Evolutionary conservation across 1,140 invertebrate species (phyloP).

Genomic region (Zaprionus gabonicus): DNA sequence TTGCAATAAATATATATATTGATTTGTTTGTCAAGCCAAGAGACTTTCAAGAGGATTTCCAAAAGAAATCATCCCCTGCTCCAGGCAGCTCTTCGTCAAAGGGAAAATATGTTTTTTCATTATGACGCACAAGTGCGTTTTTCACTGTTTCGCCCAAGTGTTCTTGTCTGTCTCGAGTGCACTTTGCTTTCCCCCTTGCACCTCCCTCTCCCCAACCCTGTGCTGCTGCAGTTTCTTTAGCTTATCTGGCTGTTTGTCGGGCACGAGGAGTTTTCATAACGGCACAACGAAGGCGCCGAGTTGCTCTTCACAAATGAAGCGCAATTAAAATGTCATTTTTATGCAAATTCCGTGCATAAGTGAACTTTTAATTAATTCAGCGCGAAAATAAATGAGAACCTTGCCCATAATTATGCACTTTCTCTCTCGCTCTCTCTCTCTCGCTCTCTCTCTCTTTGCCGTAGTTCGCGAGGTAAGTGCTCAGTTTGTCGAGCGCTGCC

Average conservation of each 20-base stretch:
- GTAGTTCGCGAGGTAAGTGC: slow-evolving; percentile 12
- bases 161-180: slow-evolving; percentile 74
- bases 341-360: slow-evolving; percentile 82
- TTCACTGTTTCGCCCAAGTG: slow-evolving; percentile 64
- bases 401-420: slow-evolving; percentile 74
- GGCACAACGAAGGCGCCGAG: slow-evolving; percentile 21
- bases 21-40: slow-evolving; percentile 34
- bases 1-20: slow-evolving; percentile 67
- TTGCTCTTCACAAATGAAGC: slow-evolving; percentile 76
- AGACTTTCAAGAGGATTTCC: slow-evolving; percentile 32
- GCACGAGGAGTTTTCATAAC: slow-evolving; percentile 59
- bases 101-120: slow-evolving; percentile 75
- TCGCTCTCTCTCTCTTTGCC: background rate
- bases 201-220: background rate
- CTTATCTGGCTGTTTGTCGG: slow-evolving; percentile 4
- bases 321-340: slow-evolving; percentile 83
- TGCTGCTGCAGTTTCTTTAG: background rate
- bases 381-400: slow-evolving; percentile 77
- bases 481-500: slow-evolving; percentile 4
- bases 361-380: slow-evolving; percentile 83
- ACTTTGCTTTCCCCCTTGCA: slow-evolving; percentile 33
- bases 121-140: slow-evolving; percentile 72
- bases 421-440: background rate
- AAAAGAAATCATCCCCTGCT: slow-evolving; percentile 10
- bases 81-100: slow-evolving; percentile 4